phyloP scores from a whole-genome alignment of 2,888 invertebrate species.

The Hirtodrosophila alboralis region DNA sequence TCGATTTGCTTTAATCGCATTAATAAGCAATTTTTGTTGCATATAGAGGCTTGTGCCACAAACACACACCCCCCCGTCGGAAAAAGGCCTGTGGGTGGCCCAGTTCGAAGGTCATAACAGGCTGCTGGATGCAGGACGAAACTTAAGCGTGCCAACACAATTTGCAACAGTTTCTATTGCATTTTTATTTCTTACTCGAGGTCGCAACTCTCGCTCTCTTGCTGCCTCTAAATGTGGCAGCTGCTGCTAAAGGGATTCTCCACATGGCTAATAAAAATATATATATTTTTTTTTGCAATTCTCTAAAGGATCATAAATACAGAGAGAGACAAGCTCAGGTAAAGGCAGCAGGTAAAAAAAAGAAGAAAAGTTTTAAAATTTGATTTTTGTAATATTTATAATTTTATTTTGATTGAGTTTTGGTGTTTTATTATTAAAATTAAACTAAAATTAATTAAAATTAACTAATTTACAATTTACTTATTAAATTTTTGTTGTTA shows the following conservation, averaged over 20 bases:
- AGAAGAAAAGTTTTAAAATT: not conserved
- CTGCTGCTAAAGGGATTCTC: conserved; percentile 46
- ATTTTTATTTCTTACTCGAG: conserved; percentile 12
- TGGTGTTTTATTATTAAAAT: conserved; percentile 24
- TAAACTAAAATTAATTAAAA: conserved; percentile 44
- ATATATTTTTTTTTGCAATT: too few species aligned
- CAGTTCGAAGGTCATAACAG: conserved; percentile 39
- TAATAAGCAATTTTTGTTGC: conserved; percentile 65
- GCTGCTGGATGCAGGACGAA: too few species aligned
- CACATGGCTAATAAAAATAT: conserved; percentile 47
- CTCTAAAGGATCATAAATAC: too few species aligned
- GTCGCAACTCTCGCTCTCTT: not conserved
- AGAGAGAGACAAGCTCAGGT: too few species aligned
- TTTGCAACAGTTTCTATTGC: conserved; percentile 15
- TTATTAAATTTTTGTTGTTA: too few species aligned
- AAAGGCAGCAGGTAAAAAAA: not conserved
- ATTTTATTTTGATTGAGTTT: conserved; percentile 49
- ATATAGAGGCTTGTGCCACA: conserved; percentile 35
- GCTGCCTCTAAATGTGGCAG: not conserved
- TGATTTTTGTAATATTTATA: conserved; percentile 30
- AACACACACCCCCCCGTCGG: conserved; percentile 56
- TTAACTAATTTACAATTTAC: conserved; percentile 48
- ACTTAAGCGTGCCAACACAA: conserved; percentile 37
- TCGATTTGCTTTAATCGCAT: conserved; percentile 60
- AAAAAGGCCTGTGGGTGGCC: conserved; percentile 54